Conservation (phyloP, 1,140 invertebrate species). For the Brevipalpus yothersi region DNA sequence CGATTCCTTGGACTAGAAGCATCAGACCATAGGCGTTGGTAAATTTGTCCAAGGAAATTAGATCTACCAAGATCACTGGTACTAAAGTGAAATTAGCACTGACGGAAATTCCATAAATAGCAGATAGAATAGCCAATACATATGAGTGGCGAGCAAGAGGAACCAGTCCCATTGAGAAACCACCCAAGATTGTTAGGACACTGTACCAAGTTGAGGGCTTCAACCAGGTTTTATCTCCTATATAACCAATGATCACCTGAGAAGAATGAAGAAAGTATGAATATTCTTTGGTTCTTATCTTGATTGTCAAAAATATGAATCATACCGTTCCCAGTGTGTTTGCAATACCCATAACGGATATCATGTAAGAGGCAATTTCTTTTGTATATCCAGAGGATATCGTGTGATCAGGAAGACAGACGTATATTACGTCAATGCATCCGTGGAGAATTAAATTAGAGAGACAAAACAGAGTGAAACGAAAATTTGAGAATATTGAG, state of each 20-base stretch:
- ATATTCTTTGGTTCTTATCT: not conserved
- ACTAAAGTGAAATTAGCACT: constrained; percentile 65
- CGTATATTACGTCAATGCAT: constrained; percentile 63
- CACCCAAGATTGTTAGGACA: constrained; percentile 47
- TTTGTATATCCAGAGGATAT: constrained; percentile 37
- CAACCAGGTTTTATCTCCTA: constrained; percentile 50
- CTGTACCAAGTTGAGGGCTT: constrained; percentile 48
- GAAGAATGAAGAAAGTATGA: not conserved
- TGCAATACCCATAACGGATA: constrained; percentile 55
- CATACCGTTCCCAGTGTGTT: constrained; percentile 62
- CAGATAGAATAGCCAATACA: constrained; percentile 24
- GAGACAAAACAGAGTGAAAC: constrained; percentile 49
- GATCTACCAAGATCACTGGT: constrained; percentile 56
- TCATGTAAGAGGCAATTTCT: constrained; percentile 45
- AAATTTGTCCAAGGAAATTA: constrained; percentile 58
- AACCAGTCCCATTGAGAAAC: constrained; percentile 37
- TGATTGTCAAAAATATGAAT: constrained; percentile 16
- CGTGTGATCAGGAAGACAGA: constrained; percentile 52
- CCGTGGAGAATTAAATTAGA: constrained; percentile 63
- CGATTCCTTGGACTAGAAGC: constrained; percentile 60
- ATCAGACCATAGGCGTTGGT: constrained; percentile 69
- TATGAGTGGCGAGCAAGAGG: constrained; percentile 39
- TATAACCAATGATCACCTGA: constrained; percentile 59
- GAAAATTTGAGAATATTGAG: constrained; percentile 42
- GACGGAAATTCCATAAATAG: constrained; percentile 52